Percentiles rank a stretch among this genome's conserved stretches.
phyloP scores from a whole-genome alignment of 2,797 vertebrate species.

The Cyclopterus lumpus region DNA sequence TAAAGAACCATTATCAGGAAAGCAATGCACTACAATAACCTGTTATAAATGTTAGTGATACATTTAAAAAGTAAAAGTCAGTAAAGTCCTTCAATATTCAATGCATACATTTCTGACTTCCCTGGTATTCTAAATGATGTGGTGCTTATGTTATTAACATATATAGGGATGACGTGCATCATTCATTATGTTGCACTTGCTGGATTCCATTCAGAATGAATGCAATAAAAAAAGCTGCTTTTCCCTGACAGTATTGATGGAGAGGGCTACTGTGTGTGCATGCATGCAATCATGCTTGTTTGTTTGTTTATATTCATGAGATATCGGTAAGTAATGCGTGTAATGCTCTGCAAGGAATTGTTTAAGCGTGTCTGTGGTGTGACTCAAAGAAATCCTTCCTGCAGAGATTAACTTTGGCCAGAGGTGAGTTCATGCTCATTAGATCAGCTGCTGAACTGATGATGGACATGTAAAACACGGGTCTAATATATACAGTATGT shows the following conservation, averaged over 20 bases:
- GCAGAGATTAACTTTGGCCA: conserved; percentile 22
- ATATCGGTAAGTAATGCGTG: conserved; percentile 39
- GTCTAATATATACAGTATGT: conserved; percentile 19
- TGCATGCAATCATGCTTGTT: conserved; percentile 5
- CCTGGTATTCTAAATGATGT: neutral
- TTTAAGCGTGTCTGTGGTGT: conserved; percentile 5
- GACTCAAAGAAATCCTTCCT: conserved; percentile 9
- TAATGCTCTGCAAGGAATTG: conserved; percentile 6
- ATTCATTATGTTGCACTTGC: conserved; percentile 8
- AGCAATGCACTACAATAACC: neutral
- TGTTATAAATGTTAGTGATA: neutral
- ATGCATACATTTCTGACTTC: neutral
- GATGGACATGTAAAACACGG: conserved; percentile 7
- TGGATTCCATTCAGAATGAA: conserved; percentile 20
- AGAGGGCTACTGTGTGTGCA: conserved; percentile 6
- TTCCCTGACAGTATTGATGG: neutral
- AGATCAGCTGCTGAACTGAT: conserved; percentile 17
- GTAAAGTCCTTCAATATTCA: neutral
- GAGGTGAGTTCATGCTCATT: conserved; percentile 41
- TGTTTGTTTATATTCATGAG: conserved; percentile 43
- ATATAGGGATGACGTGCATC: neutral
- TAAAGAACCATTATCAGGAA: neutral
- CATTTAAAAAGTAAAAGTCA: neutral
- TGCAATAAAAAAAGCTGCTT: conserved; percentile 24
- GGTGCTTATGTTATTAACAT: neutral